Evolutionary conservation across 2,113 vertebrate species (phyloP), one percentile per base, ranked within the genome.

Genomic region (Erythrocercus mccallii): DNA sequence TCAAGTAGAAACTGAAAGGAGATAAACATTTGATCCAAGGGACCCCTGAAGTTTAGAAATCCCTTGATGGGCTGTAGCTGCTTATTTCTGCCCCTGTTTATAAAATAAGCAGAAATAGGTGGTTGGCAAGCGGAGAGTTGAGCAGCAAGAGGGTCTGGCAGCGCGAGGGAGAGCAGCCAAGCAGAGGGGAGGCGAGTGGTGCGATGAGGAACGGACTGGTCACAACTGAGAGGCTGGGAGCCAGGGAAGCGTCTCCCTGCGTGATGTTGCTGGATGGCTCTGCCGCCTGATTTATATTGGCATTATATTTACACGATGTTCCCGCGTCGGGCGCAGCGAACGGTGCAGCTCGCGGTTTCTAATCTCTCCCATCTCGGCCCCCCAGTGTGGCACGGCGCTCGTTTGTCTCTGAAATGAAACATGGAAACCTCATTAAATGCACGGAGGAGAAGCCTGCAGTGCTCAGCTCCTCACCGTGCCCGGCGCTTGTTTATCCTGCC

Each of bases 321-420:
- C 86, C 83, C 18, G 68, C 30, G 53, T 19, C 68, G 93, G 96
- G 94, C 66, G 79, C 95, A 86, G 96, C 8, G 73, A 89, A 64
- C 51, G 79, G 57, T 30, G 90, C 88, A 45, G 94, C 92, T 53
- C 61, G 60, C 14, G 20, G 44, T 18, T 89, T 66, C 82, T 92
- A 81, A 85, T 91, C 77, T 90, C 81, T 86, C 84, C 94, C 80
- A 74, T 88, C 83, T 62, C 37, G 45, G 66, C 94, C 90, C 88
- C 95, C 92, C 94, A 71, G 85, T 4, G 82, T 89, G 93, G 94
- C 92, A 88, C 90, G 30, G 91, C 4, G 53, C 95, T 97, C 94
- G 19, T 97, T 97, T 97, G 94, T 95, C 92, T 96, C 94, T 92
- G 94, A 96, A 95, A 97, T 93, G 95, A 95, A 97, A 97, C 90